Evolutionary conservation across 2,797 vertebrate species (phyloP), one percentile per base, ranked within the genome.

Genomic region (Glossophaga mutica): DNA sequence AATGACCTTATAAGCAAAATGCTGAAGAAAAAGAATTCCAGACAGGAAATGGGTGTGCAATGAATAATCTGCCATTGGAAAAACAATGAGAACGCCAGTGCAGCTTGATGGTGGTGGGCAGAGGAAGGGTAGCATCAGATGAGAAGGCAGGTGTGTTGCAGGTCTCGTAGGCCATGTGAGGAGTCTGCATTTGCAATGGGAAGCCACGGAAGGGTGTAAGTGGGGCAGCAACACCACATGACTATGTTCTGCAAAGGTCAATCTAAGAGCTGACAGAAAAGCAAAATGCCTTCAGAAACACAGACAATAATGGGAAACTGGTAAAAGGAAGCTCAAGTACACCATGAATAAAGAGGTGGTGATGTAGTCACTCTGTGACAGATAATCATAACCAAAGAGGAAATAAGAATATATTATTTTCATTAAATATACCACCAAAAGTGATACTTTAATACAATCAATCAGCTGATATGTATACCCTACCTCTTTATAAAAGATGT

Each of bases 241-340:
- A 78, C 67, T 85, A 59, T 70, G 26, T 22, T 96, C 78, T 42
- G 10, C 37, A 87, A 95, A 89, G 22, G 83, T 57, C 84, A 94
- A 57, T 11, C 32, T 44, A 77, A 82, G 52, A 94, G 18, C 26
- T 76, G 29, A 95, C 18, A 39, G 71, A 92, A 77, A 83, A 67
- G 10, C 11, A 55, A 86, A 86, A 93, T 29, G 21, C n/a, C n/a
- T 87, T 93, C 65, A 93, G 55, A 89, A 91, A 86, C 11, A 57
- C 18, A 62, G 21, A 55, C 9, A 73, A 82, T 81, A 32, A 55
- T 46, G 37, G 83, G 37, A 73, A 93, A 42, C 15, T 71, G 32
- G 34, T 70, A 90, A 79, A 93, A 50, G 32, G 15, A 48, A 18
- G 44, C 37, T 74, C 85, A 87, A 85, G 39, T 50, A 93, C 8